A percentile compares a stretch with the other conserved stretches of the same genome.
These are phyloP conservation scores for Tetheella fluctuosa DNA, from an alignment of 2,888 invertebrate genomes.

Conservation along the genomic window DNA sequence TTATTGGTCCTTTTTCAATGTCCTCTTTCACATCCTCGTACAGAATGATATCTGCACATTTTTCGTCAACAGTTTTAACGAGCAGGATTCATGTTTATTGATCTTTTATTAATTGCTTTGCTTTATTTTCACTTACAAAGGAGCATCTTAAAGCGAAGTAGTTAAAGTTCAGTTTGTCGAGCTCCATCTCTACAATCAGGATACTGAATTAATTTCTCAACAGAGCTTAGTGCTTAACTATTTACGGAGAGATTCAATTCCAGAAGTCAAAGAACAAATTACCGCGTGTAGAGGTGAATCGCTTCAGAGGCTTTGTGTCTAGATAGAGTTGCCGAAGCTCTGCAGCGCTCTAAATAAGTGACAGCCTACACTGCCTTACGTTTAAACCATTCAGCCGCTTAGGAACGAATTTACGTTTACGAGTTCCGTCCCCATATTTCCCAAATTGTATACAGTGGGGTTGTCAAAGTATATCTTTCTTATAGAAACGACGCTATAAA, in stretches of 20 bases:
- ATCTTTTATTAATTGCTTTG: constrained; percentile 37
- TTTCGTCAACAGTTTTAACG: constrained; percentile 31
- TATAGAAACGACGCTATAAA: constrained; percentile 31
- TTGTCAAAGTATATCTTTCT: constrained; percentile 49
- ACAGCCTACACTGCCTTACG: constrained; percentile 50
- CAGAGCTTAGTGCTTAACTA: constrained; percentile 43
- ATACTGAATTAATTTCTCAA: constrained; percentile 53
- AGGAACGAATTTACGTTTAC: constrained; percentile 62
- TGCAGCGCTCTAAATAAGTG: constrained; percentile 52
- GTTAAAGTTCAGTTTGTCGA: constrained; percentile 14
- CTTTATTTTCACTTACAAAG: constrained; percentile 24
- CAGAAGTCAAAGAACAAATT: constrained; percentile 58
- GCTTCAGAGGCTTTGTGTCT: constrained; percentile 49
- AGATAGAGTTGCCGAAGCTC: constrained; percentile 45
- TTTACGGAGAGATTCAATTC: constrained; percentile 53
- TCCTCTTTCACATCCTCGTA: constrained; percentile 59
- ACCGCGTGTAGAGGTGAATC: constrained; percentile 49
- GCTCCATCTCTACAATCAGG: constrained; percentile 32
- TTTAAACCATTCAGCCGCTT: constrained; percentile 55
- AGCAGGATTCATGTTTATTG: constrained; percentile 28
- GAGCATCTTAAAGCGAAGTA: constrained; percentile 16
- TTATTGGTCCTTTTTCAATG: constrained; percentile 79
- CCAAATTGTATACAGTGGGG: constrained; percentile 54
- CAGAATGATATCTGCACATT: constrained; percentile 54
- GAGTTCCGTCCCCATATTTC: constrained; percentile 51